phyloP scores from a whole-genome alignment of 2,797 vertebrate genomes.

The Sebastes ruberrimus region DNA sequence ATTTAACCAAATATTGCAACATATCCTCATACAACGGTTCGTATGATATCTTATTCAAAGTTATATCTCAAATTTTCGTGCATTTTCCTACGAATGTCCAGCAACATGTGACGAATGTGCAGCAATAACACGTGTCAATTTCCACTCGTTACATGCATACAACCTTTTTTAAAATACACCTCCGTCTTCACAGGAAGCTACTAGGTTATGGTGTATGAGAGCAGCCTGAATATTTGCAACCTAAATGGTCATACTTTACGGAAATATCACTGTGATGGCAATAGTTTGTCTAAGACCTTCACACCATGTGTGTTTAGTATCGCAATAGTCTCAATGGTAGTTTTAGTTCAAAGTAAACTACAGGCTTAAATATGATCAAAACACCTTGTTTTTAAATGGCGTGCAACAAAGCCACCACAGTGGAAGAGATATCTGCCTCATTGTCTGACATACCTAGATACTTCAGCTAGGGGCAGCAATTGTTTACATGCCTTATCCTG shows the following conservation, averaged over 20 bases:
- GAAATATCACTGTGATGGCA: not conserved
- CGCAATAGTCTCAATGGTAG: not conserved
- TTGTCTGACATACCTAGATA: constrained; percentile 41
- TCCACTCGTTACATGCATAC: too few relatives aligned
- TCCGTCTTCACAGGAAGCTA: too few relatives aligned
- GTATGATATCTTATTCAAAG: too few relatives aligned
- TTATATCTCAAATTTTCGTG: too few relatives aligned
- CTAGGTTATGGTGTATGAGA: too few relatives aligned
- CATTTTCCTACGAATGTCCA: too few relatives aligned
- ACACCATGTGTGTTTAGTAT: not conserved
- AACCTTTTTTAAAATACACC: too few relatives aligned
- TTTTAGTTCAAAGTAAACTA: not conserved
- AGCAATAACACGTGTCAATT: too few relatives aligned
- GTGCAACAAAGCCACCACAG: not conserved
- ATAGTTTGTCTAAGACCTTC: not conserved
- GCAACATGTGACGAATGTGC: too few relatives aligned
- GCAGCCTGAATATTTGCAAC: not conserved
- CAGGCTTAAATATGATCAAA: constrained; percentile 4
- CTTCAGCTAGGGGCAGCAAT: constrained; percentile 30
- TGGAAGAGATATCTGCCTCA: constrained; percentile 12
- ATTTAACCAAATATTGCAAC: not conserved
- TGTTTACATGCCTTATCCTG: constrained; percentile 64
- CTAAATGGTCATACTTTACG: not conserved
- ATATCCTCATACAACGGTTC: too few relatives aligned
- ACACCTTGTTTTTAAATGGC: not conserved